Evolutionary conservation across 2,888 invertebrate species (phyloP), one percentile per base, ranked within the genome.

Genomic region (Tenthredo scrophulariae): DNA sequence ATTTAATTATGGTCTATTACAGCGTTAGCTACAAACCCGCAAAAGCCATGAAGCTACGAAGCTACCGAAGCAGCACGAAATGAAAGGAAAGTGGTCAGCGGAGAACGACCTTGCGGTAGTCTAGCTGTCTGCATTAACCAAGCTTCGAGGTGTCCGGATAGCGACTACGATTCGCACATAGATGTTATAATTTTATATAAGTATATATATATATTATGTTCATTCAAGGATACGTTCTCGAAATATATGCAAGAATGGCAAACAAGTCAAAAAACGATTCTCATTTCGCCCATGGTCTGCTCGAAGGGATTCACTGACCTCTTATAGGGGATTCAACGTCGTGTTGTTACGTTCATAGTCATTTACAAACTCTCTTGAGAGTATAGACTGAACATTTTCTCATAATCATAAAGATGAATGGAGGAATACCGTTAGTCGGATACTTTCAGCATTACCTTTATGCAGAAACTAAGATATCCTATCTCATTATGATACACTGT

Each of bases 71-170:
- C 80, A 83, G 70, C 83, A 40, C 83, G 67, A 83, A 83, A 65
- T 13, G 83, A 83, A 83, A 83, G 67, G 83, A 83, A 83, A 83
- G 83, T 83, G 83, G 83, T 83, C 67, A 83, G 67, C 83, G 22
- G n/a, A 70, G 33, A 83, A 83, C 83, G 83, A 83, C 83, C 83
- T 83, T 83, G 83, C 83, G 67, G 83, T 46, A 67, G 67, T 83
- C 67, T 67, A 83, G 83, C 80, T 80, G 62, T 83, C 70, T 58
- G 67, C 62, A 83, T 83, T 83, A 46, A 37, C 50, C 50, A 10
- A 83, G 46, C 83, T 70, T 29, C 29, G 62, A 65, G 29, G 80
- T 62, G 80, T 62, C 62, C 40, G 58, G 80, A 62, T 50, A 77
- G 77, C 54, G 77, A 54, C 77, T 70, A 50, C 26, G 33, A 50